Conservation (phyloP, 2,113 vertebrate genomes). For the Xiphophorus maculatus region DNA sequence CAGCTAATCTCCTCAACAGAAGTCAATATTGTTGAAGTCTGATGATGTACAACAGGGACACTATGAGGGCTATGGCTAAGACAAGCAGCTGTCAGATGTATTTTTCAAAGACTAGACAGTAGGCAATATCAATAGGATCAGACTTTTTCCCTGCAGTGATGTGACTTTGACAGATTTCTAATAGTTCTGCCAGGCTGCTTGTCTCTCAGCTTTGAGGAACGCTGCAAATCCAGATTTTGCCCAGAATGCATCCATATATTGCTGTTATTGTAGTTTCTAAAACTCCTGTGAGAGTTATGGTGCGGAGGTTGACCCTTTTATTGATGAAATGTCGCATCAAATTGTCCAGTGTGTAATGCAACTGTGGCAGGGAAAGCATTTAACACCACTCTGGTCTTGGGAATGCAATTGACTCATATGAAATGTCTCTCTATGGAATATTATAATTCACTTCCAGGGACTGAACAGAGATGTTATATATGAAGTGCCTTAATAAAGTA, state of each 20-base stretch:
- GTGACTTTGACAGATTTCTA: conserved; percentile 51
- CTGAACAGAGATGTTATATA: conserved; percentile 38
- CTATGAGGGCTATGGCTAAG: conserved; percentile 48
- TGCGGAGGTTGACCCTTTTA: conserved; percentile 18
- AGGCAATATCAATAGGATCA: conserved; percentile 58
- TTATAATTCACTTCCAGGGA: conserved; percentile 46
- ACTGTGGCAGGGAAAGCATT: conserved; percentile 17
- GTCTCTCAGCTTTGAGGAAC: conserved; percentile 48
- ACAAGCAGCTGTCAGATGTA: conserved; percentile 67
- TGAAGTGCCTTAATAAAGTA: neutral
- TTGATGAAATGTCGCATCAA: conserved; percentile 26
- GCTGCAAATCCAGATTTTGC: conserved; percentile 36
- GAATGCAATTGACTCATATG: conserved; percentile 38
- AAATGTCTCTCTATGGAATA: conserved; percentile 43
- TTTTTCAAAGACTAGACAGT: conserved; percentile 51
- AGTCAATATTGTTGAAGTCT: conserved; percentile 79
- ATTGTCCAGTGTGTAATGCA: neutral
- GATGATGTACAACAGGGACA: conserved; percentile 67
- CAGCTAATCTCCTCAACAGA: conserved; percentile 78
- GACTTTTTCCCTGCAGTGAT: conserved; percentile 26
- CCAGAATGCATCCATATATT: conserved; percentile 6
- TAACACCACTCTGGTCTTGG: conserved; percentile 43
- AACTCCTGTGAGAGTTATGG: conserved; percentile 32
- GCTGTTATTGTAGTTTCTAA: conserved; percentile 10
- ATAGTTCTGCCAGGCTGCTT: conserved; percentile 20